A percentile compares a stretch with the other conserved stretches of the same genome.
Evolutionary conservation across 2,797 vertebrate species (phyloP).

Genomic region (Nasua narica): DNA sequence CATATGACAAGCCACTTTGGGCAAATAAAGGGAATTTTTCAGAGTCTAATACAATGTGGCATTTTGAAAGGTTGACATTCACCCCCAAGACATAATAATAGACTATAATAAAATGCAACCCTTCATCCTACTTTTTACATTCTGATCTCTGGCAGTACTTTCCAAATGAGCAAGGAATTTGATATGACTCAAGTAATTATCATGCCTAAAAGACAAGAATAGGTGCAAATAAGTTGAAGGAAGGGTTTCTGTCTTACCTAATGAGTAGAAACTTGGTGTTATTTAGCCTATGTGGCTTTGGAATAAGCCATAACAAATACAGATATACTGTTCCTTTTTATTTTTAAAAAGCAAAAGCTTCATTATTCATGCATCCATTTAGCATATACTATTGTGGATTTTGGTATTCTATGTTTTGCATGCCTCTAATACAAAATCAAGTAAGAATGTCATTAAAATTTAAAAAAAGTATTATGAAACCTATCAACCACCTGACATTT

Average conservation of each 20-base stretch:
- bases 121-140: background rate
- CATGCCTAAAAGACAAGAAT: background rate
- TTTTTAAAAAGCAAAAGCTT: slow-evolving; percentile 36
- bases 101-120: slow-evolving; percentile 9
- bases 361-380: slow-evolving; percentile 35
- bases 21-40: slow-evolving; percentile 19
- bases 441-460: slow-evolving; percentile 75
- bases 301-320: background rate
- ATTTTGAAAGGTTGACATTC: slow-evolving; percentile 52
- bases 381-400: slow-evolving; percentile 26
- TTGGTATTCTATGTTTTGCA: slow-evolving; percentile 52
- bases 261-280: slow-evolving; percentile 36
- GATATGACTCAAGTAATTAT: slow-evolving; percentile 16
- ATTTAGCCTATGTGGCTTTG: background rate
- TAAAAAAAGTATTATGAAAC: slow-evolving; percentile 74
- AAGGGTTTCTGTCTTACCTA: background rate
- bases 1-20: background rate
- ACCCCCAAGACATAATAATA: slow-evolving; percentile 23
- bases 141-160: background rate
- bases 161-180: slow-evolving; percentile 48
- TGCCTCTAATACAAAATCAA: slow-evolving; percentile 71
- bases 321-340: background rate
- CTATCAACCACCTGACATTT: slow-evolving; percentile 81
- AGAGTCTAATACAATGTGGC: background rate
- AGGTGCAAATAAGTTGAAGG: background rate